A percentile compares a stretch with the other conserved stretches of the same genome.
Evolutionary conservation across 2,113 vertebrate genomes (phyloP).

Genomic region (human (Homo sapiens)): DNA sequence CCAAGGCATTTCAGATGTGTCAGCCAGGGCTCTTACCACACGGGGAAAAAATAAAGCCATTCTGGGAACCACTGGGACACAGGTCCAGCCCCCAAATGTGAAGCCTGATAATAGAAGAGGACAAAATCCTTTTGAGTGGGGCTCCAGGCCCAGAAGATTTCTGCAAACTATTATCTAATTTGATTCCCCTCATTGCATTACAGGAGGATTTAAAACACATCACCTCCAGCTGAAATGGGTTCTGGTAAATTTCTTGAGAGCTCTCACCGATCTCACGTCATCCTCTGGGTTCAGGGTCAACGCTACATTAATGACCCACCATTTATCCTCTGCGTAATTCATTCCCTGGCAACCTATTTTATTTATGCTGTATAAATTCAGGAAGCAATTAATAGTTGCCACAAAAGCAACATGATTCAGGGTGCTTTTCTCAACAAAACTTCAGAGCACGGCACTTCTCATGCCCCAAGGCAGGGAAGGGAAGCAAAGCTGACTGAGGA

Average conservation of each 20-base stretch:
- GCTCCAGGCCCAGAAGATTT: slow-evolving; percentile 70
- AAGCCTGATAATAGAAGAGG: not conserved
- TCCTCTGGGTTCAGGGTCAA: slow-evolving; percentile 78
- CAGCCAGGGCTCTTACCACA: not conserved
- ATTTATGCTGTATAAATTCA: slow-evolving; percentile 81
- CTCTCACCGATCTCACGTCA: slow-evolving; percentile 81
- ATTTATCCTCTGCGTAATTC: slow-evolving; percentile 73
- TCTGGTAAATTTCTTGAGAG: slow-evolving; percentile 87
- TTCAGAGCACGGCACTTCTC: not conserved
- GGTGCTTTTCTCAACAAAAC: slow-evolving; percentile 37
- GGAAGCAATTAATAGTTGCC: slow-evolving; percentile 86
- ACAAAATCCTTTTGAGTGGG: slow-evolving; percentile 57
- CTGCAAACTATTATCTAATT: slow-evolving; percentile 86
- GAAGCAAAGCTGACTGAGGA: not conserved
- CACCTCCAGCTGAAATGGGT: slow-evolving; percentile 80
- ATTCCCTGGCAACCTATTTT: slow-evolving; percentile 77
- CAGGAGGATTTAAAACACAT: slow-evolving; percentile 82
- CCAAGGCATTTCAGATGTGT: not conserved
- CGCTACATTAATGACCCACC: slow-evolving; percentile 79
- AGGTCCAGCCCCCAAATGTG: not conserved
- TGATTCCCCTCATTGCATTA: slow-evolving; percentile 81
- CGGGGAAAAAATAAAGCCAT: not conserved
- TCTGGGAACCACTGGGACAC: not conserved
- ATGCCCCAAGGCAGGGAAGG: not conserved
- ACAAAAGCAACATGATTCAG: slow-evolving; percentile 71